Percentiles rank a stretch among this genome's conserved stretches.
Evolutionary conservation across 1,140 invertebrate species (phyloP).

Genomic region (Homalodisca vitripennis): DNA sequence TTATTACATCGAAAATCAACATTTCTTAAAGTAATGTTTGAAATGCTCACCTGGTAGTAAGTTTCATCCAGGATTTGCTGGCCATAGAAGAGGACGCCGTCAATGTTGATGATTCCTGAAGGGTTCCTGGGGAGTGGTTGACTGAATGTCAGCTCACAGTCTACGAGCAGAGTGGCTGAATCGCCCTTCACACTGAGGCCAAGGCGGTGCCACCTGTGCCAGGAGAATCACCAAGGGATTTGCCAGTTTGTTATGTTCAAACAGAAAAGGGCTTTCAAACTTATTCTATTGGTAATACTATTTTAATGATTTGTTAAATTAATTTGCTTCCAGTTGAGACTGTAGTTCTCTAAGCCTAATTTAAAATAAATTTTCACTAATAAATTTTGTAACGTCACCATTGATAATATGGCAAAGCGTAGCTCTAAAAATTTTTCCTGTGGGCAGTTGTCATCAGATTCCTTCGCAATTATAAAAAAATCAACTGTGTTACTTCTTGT

Average conservation of each 20-base stretch:
- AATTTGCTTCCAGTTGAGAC: background rate
- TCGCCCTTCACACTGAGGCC: constrained; percentile 77
- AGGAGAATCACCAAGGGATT: background rate
- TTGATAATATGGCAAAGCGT: too few relatives aligned
- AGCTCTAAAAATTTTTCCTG: too few relatives aligned
- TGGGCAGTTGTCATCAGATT: too few relatives aligned
- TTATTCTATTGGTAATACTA: background rate
- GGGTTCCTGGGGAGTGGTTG: constrained; percentile 55
- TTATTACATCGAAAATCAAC: too few relatives aligned
- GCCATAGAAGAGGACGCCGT: constrained; percentile 71
- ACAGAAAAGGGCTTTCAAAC: background rate
- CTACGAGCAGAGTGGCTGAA: constrained; percentile 67
- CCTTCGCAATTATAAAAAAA: too few relatives aligned
- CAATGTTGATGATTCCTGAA: constrained; percentile 58
- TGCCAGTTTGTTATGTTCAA: too few relatives aligned
- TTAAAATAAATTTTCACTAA: too few relatives aligned
- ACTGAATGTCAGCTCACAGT: constrained; percentile 64
- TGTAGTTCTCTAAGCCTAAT: background rate
- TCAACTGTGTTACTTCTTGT: too few relatives aligned
- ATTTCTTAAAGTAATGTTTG: too few relatives aligned
- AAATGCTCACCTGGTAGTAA: constrained; percentile 31
- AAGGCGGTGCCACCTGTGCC: constrained; percentile 71
- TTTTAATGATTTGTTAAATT: background rate
- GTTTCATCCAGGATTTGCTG: constrained; percentile 64
- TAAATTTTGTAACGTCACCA: too few relatives aligned